Evolutionary conservation across 2,113 vertebrate species (phyloP), one percentile per base, ranked within the genome.

Genomic region (Symphodus melops): DNA sequence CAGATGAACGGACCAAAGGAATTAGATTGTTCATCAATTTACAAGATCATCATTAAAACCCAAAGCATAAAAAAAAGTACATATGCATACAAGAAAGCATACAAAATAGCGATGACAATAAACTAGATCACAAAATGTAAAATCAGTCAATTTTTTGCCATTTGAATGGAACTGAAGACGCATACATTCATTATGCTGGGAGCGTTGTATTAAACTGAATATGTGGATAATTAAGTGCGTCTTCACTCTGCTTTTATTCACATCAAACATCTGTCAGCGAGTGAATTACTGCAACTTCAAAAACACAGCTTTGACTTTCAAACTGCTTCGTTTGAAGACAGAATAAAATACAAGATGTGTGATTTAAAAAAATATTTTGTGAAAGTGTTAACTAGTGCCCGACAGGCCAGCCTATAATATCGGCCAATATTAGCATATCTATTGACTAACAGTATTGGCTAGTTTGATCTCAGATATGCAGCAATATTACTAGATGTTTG

Each of bases 151-250:
- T 9, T 48, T 46, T 19, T 33, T 33, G 28, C 28, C 28, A 14
- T 37, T 25, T 64, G 12, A 78, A 60, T 16, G 37, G 41, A 65
- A 59, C 33, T 44, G 57, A 56, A 3, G 49, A 59, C 56, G 53
- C 23, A 37, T 41, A 54, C 21, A 60, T 69, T 72, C 63, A 60
- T 86, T 85, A 68, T 78, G 68, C 72, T 70, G 75, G 81, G 37
- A 61, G 59, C 77, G 67, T 74, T 36, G 51, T 85, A 55, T 61
- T 69, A 62, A 62, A 77, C 36, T 87, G 79, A 86, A 84, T 85
- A 76, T 91, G 59, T 54, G 85, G 49, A 87, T 42, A 91, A 84
- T 92, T 88, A 90, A 91, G 60, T 83, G 70, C 16, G 28, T 54
- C 19, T 55, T 61, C 70, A 52, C 10, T 68, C 9, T 68, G 6